phyloP scores from a whole-genome alignment of 2,888 invertebrate genomes.

The Plusia festucae region DNA sequence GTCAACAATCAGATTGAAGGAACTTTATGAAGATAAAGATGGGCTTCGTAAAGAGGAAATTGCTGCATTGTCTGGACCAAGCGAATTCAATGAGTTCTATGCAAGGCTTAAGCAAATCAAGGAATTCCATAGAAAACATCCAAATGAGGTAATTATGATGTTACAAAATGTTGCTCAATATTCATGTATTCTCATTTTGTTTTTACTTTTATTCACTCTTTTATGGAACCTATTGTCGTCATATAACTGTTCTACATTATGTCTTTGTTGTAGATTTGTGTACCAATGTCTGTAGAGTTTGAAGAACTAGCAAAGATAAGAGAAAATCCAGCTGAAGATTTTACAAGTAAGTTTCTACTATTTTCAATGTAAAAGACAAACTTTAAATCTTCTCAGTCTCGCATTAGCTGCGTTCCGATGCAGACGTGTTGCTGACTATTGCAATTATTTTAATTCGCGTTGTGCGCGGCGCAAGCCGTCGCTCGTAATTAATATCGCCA shows the following conservation, averaged over 20 bases:
- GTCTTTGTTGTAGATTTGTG: conserved; percentile 91
- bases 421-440: no score
- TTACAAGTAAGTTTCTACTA: conserved; percentile 88
- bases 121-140: conserved; percentile 98
- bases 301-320: conserved; percentile 97
- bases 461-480: no score
- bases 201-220: not conserved
- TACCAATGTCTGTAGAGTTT: conserved; percentile 99
- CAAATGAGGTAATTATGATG: conserved; percentile 93
- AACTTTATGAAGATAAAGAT: conserved; percentile 99
- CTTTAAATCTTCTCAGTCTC: no score
- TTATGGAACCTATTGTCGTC: not conserved
- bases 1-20: conserved; percentile 94
- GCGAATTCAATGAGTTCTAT: conserved; percentile 99
- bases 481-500: no score
- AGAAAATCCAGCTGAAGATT: conserved; percentile 96
- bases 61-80: conserved; percentile 97
- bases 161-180: not conserved
- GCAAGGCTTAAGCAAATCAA: conserved; percentile 97
- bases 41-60: conserved; percentile 98
- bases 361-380: no score
- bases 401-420: no score
- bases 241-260: not conserved
- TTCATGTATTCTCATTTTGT: no score
- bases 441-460: no score